phyloP scores from a whole-genome alignment of 2,888 invertebrate species.

The Drosophila longiperda region DNA sequence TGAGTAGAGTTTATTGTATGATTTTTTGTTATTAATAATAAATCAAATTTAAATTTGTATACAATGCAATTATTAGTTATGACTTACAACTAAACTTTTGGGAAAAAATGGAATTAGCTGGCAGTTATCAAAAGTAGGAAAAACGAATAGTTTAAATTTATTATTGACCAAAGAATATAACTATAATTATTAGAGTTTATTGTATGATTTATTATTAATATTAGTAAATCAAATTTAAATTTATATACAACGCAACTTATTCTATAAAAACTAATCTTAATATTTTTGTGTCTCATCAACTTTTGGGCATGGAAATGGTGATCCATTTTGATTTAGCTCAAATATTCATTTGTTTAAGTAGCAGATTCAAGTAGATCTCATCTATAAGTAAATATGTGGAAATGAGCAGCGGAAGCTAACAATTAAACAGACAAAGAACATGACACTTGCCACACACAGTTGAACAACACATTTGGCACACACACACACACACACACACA shows the following conservation, averaged over 20 bases:
- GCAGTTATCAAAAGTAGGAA: not conserved
- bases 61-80: no score
- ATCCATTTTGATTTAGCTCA: not conserved
- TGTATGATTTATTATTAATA: no score
- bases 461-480: constrained; percentile 25
- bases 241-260: no score
- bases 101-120: no score
- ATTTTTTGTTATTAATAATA: no score
- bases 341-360: constrained; percentile 10
- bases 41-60: no score
- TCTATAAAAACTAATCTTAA: not conserved
- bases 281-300: not conserved
- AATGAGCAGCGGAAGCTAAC: constrained; percentile 40
- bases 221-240: no score
- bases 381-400: constrained; percentile 13
- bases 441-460: constrained; percentile 46
- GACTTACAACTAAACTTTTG: no score
- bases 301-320: not conserved
- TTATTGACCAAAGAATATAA: not conserved
- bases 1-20: no score
- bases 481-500: constrained; percentile 6
- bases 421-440: constrained; percentile 43
- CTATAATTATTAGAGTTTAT: no score
- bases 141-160: not conserved
- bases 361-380: constrained; percentile 7